Evolutionary conservation across 64 coral and sea anemone species (phyloP).

Genomic region (Actinia equina): DNA sequence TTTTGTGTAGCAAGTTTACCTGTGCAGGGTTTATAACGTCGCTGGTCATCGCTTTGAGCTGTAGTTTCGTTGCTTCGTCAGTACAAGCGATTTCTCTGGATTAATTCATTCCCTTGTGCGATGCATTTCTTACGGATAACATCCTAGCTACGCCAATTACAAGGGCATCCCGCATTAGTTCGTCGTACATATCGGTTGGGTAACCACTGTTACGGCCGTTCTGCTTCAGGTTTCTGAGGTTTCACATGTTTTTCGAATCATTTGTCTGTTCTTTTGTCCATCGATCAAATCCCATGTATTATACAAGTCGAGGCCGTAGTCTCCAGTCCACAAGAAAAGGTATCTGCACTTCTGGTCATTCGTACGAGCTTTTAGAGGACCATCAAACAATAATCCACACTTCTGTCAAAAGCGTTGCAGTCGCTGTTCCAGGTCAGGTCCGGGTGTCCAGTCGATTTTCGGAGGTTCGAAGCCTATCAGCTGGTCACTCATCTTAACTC

Average conservation of each 20-base stretch:
- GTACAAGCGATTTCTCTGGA: conserved; percentile 69
- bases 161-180: conserved; percentile 46
- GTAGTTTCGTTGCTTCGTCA: conserved; percentile 58
- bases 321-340: conserved; percentile 42
- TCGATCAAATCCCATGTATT: conserved; percentile 46
- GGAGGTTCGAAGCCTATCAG: conserved; percentile 31
- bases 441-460: conserved; percentile 42
- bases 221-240: conserved; percentile 51
- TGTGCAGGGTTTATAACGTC: not conserved
- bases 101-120: conserved; percentile 67
- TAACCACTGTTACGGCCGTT: conserved; percentile 63
- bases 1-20: conserved; percentile 30
- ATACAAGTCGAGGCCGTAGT: conserved; percentile 54
- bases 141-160: conserved; percentile 61
- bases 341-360: conserved; percentile 62
- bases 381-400: conserved; percentile 38
- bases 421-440: not conserved
- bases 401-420: conserved; percentile 34
- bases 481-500: conserved; percentile 32
- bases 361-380: conserved; percentile 36
- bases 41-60: conserved; percentile 42
- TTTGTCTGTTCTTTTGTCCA: conserved; percentile 14
- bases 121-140: conserved; percentile 65
- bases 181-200: conserved; percentile 47
- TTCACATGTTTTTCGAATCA: conserved; percentile 64